Base-by-base conservation (phyloP, 2,888 invertebrate genomes). In the Polymixis flavicincta region DNA sequence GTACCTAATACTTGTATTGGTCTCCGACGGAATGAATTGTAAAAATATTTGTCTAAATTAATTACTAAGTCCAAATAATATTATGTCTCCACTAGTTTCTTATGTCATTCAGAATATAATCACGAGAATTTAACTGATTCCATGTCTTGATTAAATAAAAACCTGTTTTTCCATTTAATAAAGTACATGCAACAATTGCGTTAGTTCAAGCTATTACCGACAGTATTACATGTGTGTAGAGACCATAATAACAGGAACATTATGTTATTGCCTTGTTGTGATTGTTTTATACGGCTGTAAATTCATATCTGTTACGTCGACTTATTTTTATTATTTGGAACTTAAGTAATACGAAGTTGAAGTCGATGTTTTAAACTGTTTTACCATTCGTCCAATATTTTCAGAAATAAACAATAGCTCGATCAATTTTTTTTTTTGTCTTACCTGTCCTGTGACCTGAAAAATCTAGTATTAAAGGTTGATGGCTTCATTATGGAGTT, bases 321-420 rank as follows among this genome's bases (percentile, higher is more conserved):
- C 70, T 76, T 85, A 67, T 75, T 82, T 83, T 78, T 84, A 76
- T 86, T 87, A 87, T 85, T 78, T 83, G 60, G 55, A 64, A 73
- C 45, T 74, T 84, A 45, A 45, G 42, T 45, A 81, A 78, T 79
- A 73, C n/a, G 28, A 76, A 75, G 59, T 45, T 64, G 32, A 76
- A 74, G 85, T 63, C 71, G 77, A 72, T 63, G 52, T 75, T 71
- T 22, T 6, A 57, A 71, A 82, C 32, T 78, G 72, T 79, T 22
- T 69, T 66, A 78, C 11, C 55, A 45, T 71, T 65, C 73, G 54
- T 73, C 61, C 54, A 63, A n/a, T 64, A 71, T 71, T 72, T 74
- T 72, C 76, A 55, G 79, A 77, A 86, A 86, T 86, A 86, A 83
- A 86, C 69, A 80, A 67, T 74, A 72, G 61, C 65, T 61, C 70